phyloP scores from a whole-genome alignment of 1,140 invertebrate species.

The Delia radicum region DNA sequence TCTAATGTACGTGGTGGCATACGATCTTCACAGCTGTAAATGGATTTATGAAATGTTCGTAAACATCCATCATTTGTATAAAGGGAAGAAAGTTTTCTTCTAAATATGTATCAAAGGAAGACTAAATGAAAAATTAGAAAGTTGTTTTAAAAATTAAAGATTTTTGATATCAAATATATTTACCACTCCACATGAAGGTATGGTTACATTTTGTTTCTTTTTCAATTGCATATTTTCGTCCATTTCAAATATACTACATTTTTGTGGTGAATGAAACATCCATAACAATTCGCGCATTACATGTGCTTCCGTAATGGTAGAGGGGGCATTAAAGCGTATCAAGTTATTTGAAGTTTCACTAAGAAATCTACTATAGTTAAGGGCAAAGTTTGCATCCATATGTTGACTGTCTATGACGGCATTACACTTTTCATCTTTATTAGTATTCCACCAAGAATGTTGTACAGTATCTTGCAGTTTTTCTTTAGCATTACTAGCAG shows the following conservation, averaged over 20 bases:
- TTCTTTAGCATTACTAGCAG: not conserved
- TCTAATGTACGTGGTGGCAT: conserved; percentile 9
- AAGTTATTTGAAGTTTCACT: conserved; percentile 27
- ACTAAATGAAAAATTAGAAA: not conserved
- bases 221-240: conserved; percentile 28
- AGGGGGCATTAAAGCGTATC: conserved; percentile 28
- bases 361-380: conserved; percentile 32
- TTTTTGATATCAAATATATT: not conserved
- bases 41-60: conserved; percentile 36
- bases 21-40: conserved; percentile 27
- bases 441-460: conserved; percentile 37
- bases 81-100: conserved; percentile 18
- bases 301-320: conserved; percentile 38
- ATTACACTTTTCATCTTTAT: conserved; percentile 20
- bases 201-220: conserved; percentile 35
- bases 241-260: conserved; percentile 45
- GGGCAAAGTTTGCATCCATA: conserved; percentile 38
- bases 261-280: conserved; percentile 44
- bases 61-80: conserved; percentile 34
- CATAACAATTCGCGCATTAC: conserved; percentile 47
- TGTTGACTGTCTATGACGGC: conserved; percentile 12
- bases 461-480: conserved; percentile 29
- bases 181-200: conserved; percentile 40
- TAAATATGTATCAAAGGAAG: conserved; percentile 19
- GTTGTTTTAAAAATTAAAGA: not conserved